These are phyloP conservation scores for Stegostoma tigrinum DNA, from an alignment of 2,113 vertebrate species.

Conservation along the genomic window DNA sequence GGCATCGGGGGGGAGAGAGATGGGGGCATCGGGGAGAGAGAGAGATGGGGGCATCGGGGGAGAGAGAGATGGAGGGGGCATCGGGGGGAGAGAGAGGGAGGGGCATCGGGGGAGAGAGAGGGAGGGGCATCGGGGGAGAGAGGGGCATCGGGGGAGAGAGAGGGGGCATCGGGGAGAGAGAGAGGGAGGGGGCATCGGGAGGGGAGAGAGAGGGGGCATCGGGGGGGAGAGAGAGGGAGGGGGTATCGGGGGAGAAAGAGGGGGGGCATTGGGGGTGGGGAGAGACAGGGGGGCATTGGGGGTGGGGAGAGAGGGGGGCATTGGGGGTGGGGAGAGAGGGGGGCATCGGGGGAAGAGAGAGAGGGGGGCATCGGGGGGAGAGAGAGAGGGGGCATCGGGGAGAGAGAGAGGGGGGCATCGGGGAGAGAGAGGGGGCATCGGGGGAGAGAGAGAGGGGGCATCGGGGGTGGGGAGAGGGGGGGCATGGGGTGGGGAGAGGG, in stretches of 20 bases:
- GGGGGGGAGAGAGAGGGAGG: background rate
- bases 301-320: too few relatives aligned
- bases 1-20: background rate
- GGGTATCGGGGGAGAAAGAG: too few relatives aligned
- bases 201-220: background rate
- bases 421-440: background rate
- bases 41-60: background rate
- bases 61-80: background rate
- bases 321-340: too few relatives aligned
- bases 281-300: too few relatives aligned
- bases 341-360: too few relatives aligned
- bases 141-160: background rate
- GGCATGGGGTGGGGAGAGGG: background rate
- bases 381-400: background rate
- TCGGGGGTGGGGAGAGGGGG: too few relatives aligned
- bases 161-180: background rate
- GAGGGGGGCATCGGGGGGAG: background rate
- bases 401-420: background rate
- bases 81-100: background rate
- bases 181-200: background rate
- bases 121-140: too few relatives aligned
- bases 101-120: background rate
- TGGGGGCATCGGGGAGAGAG: background rate
- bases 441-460: background rate
- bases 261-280: too few relatives aligned